phyloP scores from a whole-genome alignment of 2,113 vertebrate genomes.

The rabbit (Oryctolagus cuniculus) region mOryCun1.1 NC_091450.1:38845501-38846000 shows the following conservation, averaged over 20 bases:
- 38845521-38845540: fast-evolving
- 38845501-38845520: background rate
- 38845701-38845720: background rate
- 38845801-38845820: too few species aligned
- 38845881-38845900: too few species aligned
- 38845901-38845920: background rate
- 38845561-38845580: background rate
- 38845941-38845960: background rate
- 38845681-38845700: background rate
- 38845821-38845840: too few species aligned
- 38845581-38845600: constrained; percentile 34
- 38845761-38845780: background rate
- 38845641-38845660: fast-evolving
- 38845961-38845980: background rate
- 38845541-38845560: background rate
- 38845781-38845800: too few species aligned
- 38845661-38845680: background rate
- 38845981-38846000: background rate
- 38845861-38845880: too few species aligned
- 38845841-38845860: too few species aligned
- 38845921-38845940: background rate
- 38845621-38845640: too few species aligned
- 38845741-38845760: background rate
- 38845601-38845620: background rate
- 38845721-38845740: too few species aligned